These are phyloP conservation scores for Sternarchorhynchus goeldii DNA, from an alignment of 2,797 vertebrate species.

Conservation along the genomic window DNA sequence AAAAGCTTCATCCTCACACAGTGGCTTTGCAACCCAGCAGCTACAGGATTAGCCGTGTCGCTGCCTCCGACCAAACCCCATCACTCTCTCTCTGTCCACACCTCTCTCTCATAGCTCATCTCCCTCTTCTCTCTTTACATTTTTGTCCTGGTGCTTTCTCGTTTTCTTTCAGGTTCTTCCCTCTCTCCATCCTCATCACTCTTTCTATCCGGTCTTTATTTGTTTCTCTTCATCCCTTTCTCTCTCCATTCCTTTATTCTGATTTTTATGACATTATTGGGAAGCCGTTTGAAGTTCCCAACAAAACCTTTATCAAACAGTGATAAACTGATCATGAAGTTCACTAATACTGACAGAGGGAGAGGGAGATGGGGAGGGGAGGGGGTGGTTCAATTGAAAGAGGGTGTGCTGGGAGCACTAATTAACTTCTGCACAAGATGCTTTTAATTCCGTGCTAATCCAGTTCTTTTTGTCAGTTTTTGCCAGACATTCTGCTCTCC, in stretches of 20 bases:
- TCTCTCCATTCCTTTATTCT: too few relatives aligned
- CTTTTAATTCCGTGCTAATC: conserved; percentile 77
- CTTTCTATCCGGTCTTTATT: too few relatives aligned
- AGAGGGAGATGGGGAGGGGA: neutral
- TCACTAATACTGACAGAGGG: conserved; percentile 16
- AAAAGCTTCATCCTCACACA: neutral
- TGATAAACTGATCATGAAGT: neutral
- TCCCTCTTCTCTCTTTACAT: too few relatives aligned
- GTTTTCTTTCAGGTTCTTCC: too few relatives aligned
- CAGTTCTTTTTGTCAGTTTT: conserved; percentile 67
- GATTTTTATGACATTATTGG: too few relatives aligned
- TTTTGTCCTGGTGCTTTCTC: too few relatives aligned
- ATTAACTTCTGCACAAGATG: conserved; percentile 79
- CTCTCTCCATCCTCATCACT: too few relatives aligned
- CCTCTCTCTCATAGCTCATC: too few relatives aligned
- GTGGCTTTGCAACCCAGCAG: neutral
- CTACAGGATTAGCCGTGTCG: conserved; percentile 13
- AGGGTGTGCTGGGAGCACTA: conserved; percentile 68
- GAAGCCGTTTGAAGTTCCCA: too few relatives aligned
- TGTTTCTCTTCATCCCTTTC: too few relatives aligned
- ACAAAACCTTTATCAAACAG: neutral
- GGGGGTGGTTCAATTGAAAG: conserved; percentile 29
- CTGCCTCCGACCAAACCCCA: neutral
- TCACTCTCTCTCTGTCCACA: neutral
- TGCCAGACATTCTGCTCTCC: too few relatives aligned